These are phyloP conservation scores for Brachionus asplanchnoidis DNA, from an alignment of 1,140 invertebrate species.

Conservation along the genomic window DNA sequence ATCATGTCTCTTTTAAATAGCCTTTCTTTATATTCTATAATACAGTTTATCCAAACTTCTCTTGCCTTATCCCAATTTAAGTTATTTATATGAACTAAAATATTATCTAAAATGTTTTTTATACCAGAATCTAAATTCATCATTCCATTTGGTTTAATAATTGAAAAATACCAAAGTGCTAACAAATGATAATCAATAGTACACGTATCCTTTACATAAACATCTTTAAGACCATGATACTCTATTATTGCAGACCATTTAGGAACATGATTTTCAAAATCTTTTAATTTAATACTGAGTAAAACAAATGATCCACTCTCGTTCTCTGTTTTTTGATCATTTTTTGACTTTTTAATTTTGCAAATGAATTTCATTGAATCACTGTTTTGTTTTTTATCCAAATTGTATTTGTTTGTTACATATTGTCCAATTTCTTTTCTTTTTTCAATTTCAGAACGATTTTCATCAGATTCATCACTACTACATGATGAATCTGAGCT, in stretches of 20 bases:
- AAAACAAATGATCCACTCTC: not conserved
- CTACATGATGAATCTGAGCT: not conserved
- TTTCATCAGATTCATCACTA: not conserved
- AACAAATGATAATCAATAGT: slow-evolving; percentile 1
- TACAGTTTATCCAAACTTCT: not conserved
- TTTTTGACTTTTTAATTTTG: not conserved
- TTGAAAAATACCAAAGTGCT: not conserved
- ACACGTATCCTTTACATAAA: not conserved
- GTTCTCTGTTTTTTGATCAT: not conserved
- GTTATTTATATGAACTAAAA: not conserved
- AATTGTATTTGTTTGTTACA: not conserved
- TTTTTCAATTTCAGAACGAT: not conserved
- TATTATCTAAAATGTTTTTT: not conserved
- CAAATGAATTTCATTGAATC: not conserved
- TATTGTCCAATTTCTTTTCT: not conserved
- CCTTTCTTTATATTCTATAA: not conserved
- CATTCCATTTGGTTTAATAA: not conserved
- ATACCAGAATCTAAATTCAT: not conserved
- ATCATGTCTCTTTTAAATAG: not conserved
- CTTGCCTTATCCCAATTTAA: not conserved
- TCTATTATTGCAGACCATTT: not conserved
- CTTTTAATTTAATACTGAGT: not conserved
- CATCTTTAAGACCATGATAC: not conserved
- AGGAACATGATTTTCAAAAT: not conserved
- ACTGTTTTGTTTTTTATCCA: not conserved